phyloP scores from a whole-genome alignment of 2,797 vertebrate species.

The Echiichthys vipera region DNA sequence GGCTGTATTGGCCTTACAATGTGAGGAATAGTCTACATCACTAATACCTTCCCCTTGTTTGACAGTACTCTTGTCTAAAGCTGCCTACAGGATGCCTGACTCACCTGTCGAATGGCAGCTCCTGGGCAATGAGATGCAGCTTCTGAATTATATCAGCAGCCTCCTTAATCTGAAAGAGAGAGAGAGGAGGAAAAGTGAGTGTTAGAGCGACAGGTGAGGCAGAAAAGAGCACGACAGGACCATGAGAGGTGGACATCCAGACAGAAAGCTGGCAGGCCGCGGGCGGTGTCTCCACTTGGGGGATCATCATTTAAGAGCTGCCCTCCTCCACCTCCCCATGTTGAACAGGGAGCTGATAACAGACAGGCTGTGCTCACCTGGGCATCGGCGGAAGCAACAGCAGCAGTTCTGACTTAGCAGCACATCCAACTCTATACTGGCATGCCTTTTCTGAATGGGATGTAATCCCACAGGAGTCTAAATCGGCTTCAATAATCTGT shows the following conservation, averaged over 20 bases:
- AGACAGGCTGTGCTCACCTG: slow-evolving; percentile 81
- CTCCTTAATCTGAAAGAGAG: slow-evolving; percentile 93
- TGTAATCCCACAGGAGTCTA: slow-evolving; percentile 87
- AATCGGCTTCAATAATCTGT: slow-evolving; percentile 89
- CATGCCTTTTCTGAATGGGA: slow-evolving; percentile 85
- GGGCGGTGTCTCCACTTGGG: slow-evolving; percentile 70
- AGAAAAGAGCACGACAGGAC: slow-evolving; percentile 47
- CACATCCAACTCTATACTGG: slow-evolving; percentile 83
- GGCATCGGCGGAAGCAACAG: slow-evolving; percentile 71
- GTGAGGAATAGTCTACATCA: slow-evolving; percentile 36
- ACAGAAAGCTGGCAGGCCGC: slow-evolving; percentile 69
- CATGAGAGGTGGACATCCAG: slow-evolving; percentile 72
- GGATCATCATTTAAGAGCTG: slow-evolving; percentile 79
- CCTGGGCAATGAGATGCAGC: slow-evolving; percentile 98
- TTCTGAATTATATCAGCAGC: slow-evolving; percentile 99
- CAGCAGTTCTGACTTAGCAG: slow-evolving; percentile 80
- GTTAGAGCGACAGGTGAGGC: slow-evolving; percentile 34
- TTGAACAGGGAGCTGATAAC: slow-evolving; percentile 80
- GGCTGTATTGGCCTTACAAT: slow-evolving; percentile 29
- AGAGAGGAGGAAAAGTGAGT: slow-evolving; percentile 9
- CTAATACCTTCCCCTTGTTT: slow-evolving; percentile 49
- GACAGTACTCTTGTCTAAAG: slow-evolving; percentile 60
- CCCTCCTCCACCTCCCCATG: slow-evolving; percentile 74
- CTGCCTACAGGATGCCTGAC: slow-evolving; percentile 70
- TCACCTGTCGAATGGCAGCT: slow-evolving; percentile 99